Percentiles rank a stretch among this genome's conserved stretches.
Conservation (phyloP, 2,113 vertebrate genomes). For the Petrocephalus zakoni region DNA sequence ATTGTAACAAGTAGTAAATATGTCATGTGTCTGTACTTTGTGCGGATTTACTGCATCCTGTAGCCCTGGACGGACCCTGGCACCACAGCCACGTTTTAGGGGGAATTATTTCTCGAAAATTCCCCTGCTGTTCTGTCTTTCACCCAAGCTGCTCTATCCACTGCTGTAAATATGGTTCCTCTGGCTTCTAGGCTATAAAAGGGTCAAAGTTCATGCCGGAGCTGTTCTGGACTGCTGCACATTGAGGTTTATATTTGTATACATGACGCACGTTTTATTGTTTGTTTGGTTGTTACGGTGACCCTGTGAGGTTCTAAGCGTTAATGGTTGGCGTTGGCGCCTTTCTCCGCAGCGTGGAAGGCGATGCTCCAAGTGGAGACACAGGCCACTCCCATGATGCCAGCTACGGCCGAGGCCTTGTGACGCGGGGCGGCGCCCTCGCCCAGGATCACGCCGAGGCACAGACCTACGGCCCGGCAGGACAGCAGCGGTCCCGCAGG, state of each 20-base stretch:
- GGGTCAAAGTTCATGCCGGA: conserved; percentile 18
- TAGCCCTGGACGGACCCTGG: neutral
- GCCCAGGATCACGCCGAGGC: conserved; percentile 74
- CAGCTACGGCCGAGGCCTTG: conserved; percentile 71
- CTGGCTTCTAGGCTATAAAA: conserved; percentile 18
- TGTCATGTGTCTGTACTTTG: neutral
- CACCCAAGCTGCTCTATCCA: neutral
- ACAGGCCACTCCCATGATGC: conserved; percentile 76
- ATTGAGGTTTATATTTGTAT: conserved; percentile 5
- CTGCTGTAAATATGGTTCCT: conserved; percentile 14
- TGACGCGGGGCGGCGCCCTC: conserved; percentile 67
- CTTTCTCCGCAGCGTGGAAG: conserved; percentile 76
- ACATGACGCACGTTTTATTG: conserved; percentile 4
- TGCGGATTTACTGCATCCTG: neutral
- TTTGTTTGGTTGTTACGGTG: neutral
- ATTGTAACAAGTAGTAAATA: neutral
- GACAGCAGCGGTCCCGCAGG: conserved; percentile 66
- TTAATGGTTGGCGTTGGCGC: neutral
- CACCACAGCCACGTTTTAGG: neutral
- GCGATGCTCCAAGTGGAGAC: conserved; percentile 79
- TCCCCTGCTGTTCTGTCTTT: neutral
- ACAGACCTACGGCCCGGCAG: conserved; percentile 64
- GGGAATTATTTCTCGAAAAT: neutral
- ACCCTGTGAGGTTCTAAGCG: neutral
- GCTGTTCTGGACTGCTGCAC: neutral